Evolutionary conservation across 2,797 vertebrate species (phyloP).

Genomic region (Mormyrops boulengeri): DNA sequence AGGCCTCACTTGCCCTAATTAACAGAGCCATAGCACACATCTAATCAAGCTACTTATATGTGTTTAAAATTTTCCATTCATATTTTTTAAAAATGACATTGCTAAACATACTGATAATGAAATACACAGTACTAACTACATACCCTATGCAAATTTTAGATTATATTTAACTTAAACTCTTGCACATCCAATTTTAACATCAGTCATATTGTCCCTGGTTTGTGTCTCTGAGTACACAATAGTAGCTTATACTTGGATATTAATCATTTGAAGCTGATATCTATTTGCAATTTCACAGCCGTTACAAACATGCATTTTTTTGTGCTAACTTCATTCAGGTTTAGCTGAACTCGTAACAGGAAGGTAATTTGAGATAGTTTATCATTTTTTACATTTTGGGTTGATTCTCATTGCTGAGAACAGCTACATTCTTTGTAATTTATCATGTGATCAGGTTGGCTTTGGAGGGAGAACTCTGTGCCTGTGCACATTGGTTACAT

Average conservation of each 20-base stretch:
- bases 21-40: slow-evolving; percentile 55
- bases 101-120: neutral
- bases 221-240: neutral
- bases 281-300: neutral
- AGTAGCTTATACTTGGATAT: neutral
- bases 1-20: slow-evolving; percentile 54
- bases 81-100: neutral
- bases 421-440: neutral
- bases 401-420: neutral
- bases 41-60: slow-evolving; percentile 66
- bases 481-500: neutral
- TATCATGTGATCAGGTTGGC: neutral
- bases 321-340: neutral
- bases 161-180: neutral
- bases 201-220: neutral
- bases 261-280: neutral
- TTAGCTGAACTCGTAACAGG: neutral
- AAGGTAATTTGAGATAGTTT: neutral
- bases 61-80: slow-evolving; percentile 20
- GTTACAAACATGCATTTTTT: neutral
- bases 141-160: neutral
- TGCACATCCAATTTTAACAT: neutral
- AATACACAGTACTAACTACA: neutral
- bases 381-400: neutral
- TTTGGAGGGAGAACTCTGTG: neutral